These are phyloP conservation scores for Eilema depressum DNA, from an alignment of 2,888 invertebrate genomes.

Conservation along the genomic window DNA sequence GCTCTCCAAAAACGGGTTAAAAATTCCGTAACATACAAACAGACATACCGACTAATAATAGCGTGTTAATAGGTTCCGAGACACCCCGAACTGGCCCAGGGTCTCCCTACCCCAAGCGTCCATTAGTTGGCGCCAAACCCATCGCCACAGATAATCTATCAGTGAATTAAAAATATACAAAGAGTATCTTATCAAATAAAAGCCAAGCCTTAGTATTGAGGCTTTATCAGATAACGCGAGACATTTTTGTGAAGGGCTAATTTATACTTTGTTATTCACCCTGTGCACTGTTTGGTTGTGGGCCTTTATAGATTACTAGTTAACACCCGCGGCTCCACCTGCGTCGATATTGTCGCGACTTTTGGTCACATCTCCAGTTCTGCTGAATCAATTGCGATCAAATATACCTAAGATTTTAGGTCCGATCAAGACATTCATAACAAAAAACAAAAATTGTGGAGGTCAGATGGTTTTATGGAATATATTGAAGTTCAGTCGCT, in stretches of 20 bases:
- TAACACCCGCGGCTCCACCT: too few relatives aligned
- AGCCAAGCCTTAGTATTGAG: conserved; percentile 31
- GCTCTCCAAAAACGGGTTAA: not conserved
- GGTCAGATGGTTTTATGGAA: too few relatives aligned
- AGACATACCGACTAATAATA: not conserved
- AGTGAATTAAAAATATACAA: conserved; percentile 45
- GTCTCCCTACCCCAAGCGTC: conserved; percentile 30
- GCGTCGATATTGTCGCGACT: too few relatives aligned
- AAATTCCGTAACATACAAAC: not conserved
- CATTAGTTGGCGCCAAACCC: conserved; percentile 53
- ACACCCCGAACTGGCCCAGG: not conserved
- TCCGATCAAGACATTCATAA: too few relatives aligned
- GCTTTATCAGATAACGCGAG: conserved; percentile 38
- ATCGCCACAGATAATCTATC: conserved; percentile 48
- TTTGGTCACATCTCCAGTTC: too few relatives aligned
- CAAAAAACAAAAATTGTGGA: too few relatives aligned
- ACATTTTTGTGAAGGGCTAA: conserved; percentile 32
- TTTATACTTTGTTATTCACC: conserved; percentile 3
- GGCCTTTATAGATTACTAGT: not conserved
- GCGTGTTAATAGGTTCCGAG: not conserved
- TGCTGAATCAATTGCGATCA: too few relatives aligned
- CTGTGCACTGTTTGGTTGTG: not conserved
- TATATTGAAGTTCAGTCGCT: too few relatives aligned
- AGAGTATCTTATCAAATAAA: conserved; percentile 51
- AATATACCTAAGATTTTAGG: too few relatives aligned